These are phyloP conservation scores for Xenentodon cancila DNA, from an alignment of 2,797 vertebrate genomes.

Conservation along the genomic window DNA sequence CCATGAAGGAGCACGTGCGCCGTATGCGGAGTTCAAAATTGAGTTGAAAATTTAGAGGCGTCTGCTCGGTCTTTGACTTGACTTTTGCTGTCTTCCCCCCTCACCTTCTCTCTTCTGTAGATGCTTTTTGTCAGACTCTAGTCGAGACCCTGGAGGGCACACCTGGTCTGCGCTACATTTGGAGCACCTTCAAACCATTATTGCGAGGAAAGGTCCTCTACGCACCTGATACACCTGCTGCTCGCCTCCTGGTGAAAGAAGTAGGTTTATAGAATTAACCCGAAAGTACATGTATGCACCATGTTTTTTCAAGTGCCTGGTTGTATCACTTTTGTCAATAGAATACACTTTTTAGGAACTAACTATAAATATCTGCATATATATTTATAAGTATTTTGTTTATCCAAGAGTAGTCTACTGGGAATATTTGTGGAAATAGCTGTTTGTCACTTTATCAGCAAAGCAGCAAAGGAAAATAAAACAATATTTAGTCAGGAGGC, in stretches of 20 bases:
- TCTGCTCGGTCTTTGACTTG: conserved; percentile 12
- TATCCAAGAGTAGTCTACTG: neutral
- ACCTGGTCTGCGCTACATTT: conserved; percentile 88
- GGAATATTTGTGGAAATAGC: conserved; percentile 5
- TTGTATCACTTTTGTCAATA: neutral
- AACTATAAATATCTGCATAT: neutral
- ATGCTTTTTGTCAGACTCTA: conserved; percentile 90
- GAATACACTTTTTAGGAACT: neutral
- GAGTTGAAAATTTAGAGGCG: neutral
- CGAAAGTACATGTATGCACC: neutral
- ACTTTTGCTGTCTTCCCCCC: conserved; percentile 39
- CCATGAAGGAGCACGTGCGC: neutral
- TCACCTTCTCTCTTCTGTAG: conserved; percentile 68
- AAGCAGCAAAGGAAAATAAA: conserved; percentile 22
- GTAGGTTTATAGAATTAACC: conserved; percentile 68
- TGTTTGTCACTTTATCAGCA: conserved; percentile 16
- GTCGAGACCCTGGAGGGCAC: conserved; percentile 88
- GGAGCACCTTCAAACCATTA: conserved; percentile 90
- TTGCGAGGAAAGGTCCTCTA: conserved; percentile 93
- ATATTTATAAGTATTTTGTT: neutral
- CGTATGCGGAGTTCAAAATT: neutral
- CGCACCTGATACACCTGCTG: conserved; percentile 89
- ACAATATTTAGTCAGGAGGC: conserved; percentile 20
- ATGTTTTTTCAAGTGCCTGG: conserved; percentile 2
- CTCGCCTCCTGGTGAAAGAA: conserved; percentile 87